These are phyloP conservation scores for Hypomesus transpacificus DNA, from an alignment of 2,113 vertebrate species.

Conservation along the genomic window DNA sequence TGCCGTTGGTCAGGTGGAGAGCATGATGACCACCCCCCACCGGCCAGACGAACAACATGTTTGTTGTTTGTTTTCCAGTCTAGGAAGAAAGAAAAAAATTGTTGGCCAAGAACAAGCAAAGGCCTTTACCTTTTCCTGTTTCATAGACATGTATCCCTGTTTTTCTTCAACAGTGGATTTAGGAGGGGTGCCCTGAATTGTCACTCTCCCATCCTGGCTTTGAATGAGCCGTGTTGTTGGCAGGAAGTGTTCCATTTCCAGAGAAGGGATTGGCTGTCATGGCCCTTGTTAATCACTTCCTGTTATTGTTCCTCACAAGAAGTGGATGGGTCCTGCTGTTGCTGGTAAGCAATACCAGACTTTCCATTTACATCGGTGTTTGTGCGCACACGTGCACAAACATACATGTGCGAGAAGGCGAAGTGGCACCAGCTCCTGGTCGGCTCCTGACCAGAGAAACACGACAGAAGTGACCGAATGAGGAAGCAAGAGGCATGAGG, in stretches of 20 bases:
- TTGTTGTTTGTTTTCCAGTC: conserved; percentile 14
- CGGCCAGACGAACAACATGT: neutral
- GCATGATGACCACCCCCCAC: no score
- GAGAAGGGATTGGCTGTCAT: conserved; percentile 33
- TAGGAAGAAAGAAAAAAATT: neutral
- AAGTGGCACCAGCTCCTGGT: no score
- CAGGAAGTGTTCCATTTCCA: conserved; percentile 46
- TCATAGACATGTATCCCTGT: conserved; percentile 19
- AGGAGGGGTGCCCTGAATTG: conserved; percentile 21
- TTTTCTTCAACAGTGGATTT: conserved; percentile 16
- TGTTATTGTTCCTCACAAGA: conserved; percentile 72
- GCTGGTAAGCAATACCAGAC: conserved; percentile 57
- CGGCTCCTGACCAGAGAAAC: no score
- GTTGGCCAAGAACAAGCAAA: neutral
- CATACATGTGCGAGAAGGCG: no score
- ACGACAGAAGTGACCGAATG: no score
- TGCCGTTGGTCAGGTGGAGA: no score
- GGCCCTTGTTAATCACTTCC: conserved; percentile 73
- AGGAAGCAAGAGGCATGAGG: no score
- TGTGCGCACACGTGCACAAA: conserved; percentile 10
- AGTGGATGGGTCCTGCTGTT: conserved; percentile 61
- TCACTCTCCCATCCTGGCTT: conserved; percentile 13
- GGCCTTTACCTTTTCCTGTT: conserved; percentile 48
- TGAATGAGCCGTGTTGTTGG: conserved; percentile 35
- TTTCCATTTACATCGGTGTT: conserved; percentile 50